phyloP scores from a whole-genome alignment of 1,140 invertebrate species.

The Solen grandis region DNA sequence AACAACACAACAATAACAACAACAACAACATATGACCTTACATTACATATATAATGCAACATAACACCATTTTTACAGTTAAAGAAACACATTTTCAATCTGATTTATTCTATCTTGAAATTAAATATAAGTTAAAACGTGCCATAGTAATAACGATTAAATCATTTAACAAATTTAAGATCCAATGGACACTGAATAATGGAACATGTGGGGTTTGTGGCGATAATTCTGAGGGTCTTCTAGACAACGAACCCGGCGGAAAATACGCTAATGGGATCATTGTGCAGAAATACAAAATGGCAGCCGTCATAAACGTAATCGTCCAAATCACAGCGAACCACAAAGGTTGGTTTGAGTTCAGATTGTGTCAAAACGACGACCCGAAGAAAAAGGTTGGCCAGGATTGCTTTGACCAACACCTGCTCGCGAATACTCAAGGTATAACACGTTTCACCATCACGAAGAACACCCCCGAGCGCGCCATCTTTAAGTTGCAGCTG shows the following conservation, averaged over 20 bases:
- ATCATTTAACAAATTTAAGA: not conserved
- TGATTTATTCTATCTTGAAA: no score
- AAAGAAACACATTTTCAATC: no score
- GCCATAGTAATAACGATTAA: no score
- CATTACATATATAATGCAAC: no score
- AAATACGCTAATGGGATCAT: slow-evolving; percentile 57
- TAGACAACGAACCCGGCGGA: slow-evolving; percentile 89
- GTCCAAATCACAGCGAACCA: slow-evolving; percentile 62
- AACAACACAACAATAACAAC: no score
- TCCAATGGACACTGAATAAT: slow-evolving; percentile 80
- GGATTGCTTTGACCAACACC: slow-evolving; percentile 57
- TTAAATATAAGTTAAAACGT: no score
- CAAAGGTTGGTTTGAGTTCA: slow-evolving; percentile 62
- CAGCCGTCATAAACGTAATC: slow-evolving; percentile 68
- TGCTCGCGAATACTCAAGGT: slow-evolving; percentile 81
- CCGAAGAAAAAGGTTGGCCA: slow-evolving; percentile 49
- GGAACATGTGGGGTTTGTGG: slow-evolving; percentile 95
- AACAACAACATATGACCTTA: no score
- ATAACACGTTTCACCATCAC: slow-evolving; percentile 52
- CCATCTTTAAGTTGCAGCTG: slow-evolving; percentile 78
- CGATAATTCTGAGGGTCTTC: slow-evolving; percentile 90
- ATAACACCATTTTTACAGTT: no score
- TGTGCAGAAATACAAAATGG: slow-evolving; percentile 48
- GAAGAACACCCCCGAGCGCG: slow-evolving; percentile 1
- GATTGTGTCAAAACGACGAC: slow-evolving; percentile 75